A percentile compares a stretch with the other conserved stretches of the same genome.
Evolutionary conservation across 2,113 vertebrate genomes (phyloP).

Genomic region (Daubentonia madagascariensis): DNA sequence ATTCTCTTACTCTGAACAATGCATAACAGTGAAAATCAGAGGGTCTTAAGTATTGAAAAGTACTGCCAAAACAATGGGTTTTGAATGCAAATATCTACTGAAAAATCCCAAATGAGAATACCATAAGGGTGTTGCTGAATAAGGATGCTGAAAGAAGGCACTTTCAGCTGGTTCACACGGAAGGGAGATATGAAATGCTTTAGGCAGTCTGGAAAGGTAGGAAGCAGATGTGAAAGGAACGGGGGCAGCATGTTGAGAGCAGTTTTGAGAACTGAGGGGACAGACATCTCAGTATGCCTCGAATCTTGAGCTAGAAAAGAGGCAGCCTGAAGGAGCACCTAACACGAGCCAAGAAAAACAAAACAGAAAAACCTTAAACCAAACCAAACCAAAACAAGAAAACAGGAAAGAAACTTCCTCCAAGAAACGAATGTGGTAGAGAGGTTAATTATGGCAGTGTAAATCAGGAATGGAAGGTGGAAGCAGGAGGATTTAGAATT

Average conservation of each 20-base stretch:
- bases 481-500: background rate
- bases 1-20: background rate
- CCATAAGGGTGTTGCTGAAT: background rate
- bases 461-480: background rate
- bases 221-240: background rate
- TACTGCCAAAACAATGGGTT: background rate
- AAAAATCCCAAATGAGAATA: background rate
- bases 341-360: background rate
- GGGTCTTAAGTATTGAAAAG: background rate
- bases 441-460: too few relatives aligned
- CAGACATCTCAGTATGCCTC: background rate
- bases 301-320: background rate
- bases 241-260: background rate
- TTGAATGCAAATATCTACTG: background rate
- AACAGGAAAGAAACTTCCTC: background rate
- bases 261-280: background rate
- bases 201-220: background rate
- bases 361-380: background rate
- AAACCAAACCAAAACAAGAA: background rate
- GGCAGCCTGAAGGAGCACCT: background rate
- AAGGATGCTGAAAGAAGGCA: background rate
- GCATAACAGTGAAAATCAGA: background rate
- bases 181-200: background rate
- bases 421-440: background rate
- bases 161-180: background rate